Evolutionary conservation across 2,113 vertebrate species (phyloP), one percentile per base, ranked within the genome.

Genomic region (Lates calcarifer): DNA sequence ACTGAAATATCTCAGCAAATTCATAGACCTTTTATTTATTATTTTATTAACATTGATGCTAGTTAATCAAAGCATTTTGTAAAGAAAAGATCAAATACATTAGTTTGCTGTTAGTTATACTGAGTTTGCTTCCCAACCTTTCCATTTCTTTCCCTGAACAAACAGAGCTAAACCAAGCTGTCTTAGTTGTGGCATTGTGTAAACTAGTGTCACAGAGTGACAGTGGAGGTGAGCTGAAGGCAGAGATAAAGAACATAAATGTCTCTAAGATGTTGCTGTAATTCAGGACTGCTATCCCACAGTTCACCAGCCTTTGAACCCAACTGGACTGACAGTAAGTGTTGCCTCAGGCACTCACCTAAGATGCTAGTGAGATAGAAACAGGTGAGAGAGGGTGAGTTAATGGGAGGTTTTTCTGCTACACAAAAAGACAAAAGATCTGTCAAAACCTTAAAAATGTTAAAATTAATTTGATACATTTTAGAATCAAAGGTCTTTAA

Each of bases 201-300:
- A 22, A 28, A 57, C 35, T 6, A 7, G 37, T 24, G 65, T 39
- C n/a, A 39, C 43, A 56, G 17, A 47, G 37, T 49, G 31, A 33
- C 51, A 31, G 29, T 5, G 39, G 26, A 17, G 13, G 22, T 26
- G 58, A 43, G 37, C 29, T 47, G n/a, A 41, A 28, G 15, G 55
- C 22, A 47, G 55, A 62, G 24, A 61, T 53, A 60, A 5, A 61
- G 13, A 60, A 28, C 55, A 31, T 13, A 37, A 4, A 24, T 6
- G 15, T 33, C 26, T 62, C 57, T 9, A 11, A 15, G 20, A 18
- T 47, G 68, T 13, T 31, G 62, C 55, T 68, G 39, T 68, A 56
- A 63, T 47, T 57, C 55, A 47, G 66, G 22, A 60, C 53, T 20
- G 20, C 47, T 63, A 13, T 28, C 63, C 58, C 53, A 28, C 31